Evolutionary conservation across 2,888 invertebrate genomes (phyloP).

Genomic region (Deilephila porcellus): DNA sequence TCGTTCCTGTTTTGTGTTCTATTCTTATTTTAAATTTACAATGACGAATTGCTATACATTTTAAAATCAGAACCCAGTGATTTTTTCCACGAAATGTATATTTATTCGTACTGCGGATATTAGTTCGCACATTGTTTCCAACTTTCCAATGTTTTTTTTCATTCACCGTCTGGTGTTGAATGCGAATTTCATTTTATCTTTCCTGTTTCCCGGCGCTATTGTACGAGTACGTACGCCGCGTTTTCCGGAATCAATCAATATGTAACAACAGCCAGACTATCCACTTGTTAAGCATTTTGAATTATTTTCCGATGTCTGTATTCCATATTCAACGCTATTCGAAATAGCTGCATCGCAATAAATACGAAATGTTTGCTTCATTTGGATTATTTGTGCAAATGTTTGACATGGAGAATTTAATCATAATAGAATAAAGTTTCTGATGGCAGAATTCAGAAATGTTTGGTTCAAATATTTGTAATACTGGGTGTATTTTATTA

Average conservation of each 20-base stretch:
- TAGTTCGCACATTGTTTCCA: neutral
- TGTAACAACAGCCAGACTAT: slow-evolving; percentile 9
- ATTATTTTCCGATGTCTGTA: slow-evolving; percentile 6
- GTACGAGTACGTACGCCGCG: neutral
- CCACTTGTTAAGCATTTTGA: slow-evolving; percentile 11
- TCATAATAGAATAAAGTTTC: neutral
- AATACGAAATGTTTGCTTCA: too few species aligned
- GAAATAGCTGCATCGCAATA: neutral
- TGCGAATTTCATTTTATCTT: slow-evolving; percentile 18
- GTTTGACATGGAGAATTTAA: neutral
- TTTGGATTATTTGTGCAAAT: neutral
- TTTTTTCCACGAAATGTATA: too few species aligned
- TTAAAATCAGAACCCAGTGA: too few species aligned
- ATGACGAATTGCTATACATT: too few species aligned
- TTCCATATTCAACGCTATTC: neutral
- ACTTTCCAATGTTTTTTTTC: neutral
- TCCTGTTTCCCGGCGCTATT: slow-evolving; percentile 13
- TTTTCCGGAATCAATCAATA: slow-evolving; percentile 11
- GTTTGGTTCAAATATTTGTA: neutral
- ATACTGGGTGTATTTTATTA: neutral
- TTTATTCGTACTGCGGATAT: neutral
- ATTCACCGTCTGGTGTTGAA: neutral
- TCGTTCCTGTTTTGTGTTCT: too few species aligned
- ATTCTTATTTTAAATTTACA: too few species aligned
- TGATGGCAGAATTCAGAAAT: too few species aligned